Evolutionary conservation across 2,888 invertebrate genomes (phyloP), one percentile per base, ranked within the genome.

Genomic region (Microctonus aethiopoides): DNA sequence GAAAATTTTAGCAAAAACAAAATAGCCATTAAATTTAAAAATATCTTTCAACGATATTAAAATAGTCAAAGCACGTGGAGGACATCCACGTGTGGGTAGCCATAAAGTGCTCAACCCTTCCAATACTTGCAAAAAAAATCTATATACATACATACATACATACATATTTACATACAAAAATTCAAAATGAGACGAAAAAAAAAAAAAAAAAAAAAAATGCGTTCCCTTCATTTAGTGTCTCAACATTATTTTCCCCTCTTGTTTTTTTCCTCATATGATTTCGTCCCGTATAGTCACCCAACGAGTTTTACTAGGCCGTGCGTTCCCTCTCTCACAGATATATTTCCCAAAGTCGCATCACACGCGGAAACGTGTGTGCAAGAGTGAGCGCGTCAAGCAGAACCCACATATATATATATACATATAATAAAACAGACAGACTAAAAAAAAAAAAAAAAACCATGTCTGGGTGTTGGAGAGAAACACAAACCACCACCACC

Each of bases 61-160:
- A 57, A 57, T 22, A 68, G 54, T 32, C 13, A 24, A 65, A 69
- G 57, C 69, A 64, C 69, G 69, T 69, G 64, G 59, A 69, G 64
- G 64, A 64, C 59, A 65, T 69, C 69, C 64, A 59, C 69, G 69
- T 69, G 51, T 46, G 69, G 64, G 69, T 68, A 68, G 68, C 62
- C 68, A 16, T 34, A 57, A 22, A 57, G 16, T 9, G 16, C 26
- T 29, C 24, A 51, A 39, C 26, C 51, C 11, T 7, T 16, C n/a
- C 10, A 10, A 24, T 16, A 29, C 10, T 20, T 13, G n/a, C 26
- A 16, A 62, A 51, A 62, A 29, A 26, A 16, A 20, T 22, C n/a
- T 20, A 51, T 41, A 13, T 7, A 32, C 22, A 62, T 46, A 52
- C 24, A 34, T 34, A n/a, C n/a, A n/a, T n/a, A n/a, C n/a, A n/a